phyloP scores from a whole-genome alignment of 2,888 invertebrate species.

The Hypercompe scribonia region DNA sequence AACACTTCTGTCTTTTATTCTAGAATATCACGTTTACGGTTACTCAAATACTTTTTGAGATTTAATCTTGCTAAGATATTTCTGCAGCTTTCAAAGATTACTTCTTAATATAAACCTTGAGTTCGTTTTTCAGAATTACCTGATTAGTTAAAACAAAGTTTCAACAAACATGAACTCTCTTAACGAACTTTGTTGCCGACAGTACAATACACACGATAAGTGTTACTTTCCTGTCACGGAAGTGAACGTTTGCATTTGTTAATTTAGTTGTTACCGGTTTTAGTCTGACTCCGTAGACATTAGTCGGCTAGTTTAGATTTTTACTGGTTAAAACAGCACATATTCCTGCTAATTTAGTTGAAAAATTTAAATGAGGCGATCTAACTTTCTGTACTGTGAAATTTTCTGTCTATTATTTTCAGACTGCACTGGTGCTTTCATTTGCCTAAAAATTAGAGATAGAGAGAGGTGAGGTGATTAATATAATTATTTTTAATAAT shows the following conservation, averaged over 20 bases:
- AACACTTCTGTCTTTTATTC: not conserved
- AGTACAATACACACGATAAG: constrained; percentile 70
- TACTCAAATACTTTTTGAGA: not conserved
- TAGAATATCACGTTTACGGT: not conserved
- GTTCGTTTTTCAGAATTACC: constrained; percentile 17
- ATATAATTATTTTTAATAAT: not conserved
- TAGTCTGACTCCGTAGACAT: constrained; percentile 53
- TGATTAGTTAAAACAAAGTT: constrained; percentile 36
- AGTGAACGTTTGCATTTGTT: constrained; percentile 70
- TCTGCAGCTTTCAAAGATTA: not conserved
- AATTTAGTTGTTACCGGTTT: constrained; percentile 75
- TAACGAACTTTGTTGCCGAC: constrained; percentile 50
- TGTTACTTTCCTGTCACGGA: constrained; percentile 79
- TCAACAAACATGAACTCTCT: constrained; percentile 42
- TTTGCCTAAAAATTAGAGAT: constrained; percentile 12
- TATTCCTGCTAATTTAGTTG: constrained; percentile 39
- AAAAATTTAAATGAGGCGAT: constrained; percentile 32
- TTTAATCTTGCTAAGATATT: not conserved
- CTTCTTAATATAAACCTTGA: not conserved
- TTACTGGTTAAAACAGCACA: constrained; percentile 53
- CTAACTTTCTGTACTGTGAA: constrained; percentile 15
- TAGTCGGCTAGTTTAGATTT: constrained; percentile 57
- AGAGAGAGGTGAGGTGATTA: too few species aligned
- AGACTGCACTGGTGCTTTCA: not conserved
- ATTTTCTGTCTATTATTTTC: constrained; percentile 15